Conservation (phyloP, 2,888 invertebrate genomes). For the Folsomia manolachei region DNA sequence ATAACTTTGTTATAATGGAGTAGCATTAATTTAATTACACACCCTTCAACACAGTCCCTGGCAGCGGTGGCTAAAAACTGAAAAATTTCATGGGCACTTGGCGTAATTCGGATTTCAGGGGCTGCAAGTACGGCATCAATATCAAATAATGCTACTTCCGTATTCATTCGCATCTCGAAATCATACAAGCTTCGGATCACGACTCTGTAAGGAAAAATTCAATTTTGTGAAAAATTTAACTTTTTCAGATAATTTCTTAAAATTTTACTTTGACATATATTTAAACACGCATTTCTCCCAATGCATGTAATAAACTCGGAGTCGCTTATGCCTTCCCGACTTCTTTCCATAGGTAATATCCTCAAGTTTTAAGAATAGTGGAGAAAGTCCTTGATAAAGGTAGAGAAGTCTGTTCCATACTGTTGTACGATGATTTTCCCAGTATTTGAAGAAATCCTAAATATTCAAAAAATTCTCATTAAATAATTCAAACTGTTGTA, state of each 20-base stretch:
- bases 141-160: conserved; percentile 67
- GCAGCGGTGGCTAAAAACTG: conserved; percentile 71
- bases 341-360: conserved; percentile 76
- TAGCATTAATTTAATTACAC: conserved; percentile 51
- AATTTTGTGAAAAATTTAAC: neutral
- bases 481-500: neutral
- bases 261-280: conserved; percentile 62
- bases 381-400: conserved; percentile 75
- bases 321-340: conserved; percentile 69
- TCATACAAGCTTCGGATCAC: conserved; percentile 68
- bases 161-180: conserved; percentile 63
- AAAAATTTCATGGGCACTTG: conserved; percentile 72
- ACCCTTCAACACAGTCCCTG: conserved; percentile 71
- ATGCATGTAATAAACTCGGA: conserved; percentile 72
- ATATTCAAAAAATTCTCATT: conserved; percentile 21
- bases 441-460: conserved; percentile 69
- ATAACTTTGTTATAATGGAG: neutral
- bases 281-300: conserved; percentile 80
- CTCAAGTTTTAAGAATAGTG: conserved; percentile 80
- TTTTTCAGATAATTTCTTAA: neutral
- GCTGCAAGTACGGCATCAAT: conserved; percentile 71
- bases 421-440: conserved; percentile 68
- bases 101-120: conserved; percentile 73
- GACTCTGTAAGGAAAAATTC: conserved; percentile 56
- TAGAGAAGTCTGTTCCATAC: conserved; percentile 67